Conservation (phyloP, 1,140 invertebrate genomes). For the Gonatopus flavifemur region DNA sequence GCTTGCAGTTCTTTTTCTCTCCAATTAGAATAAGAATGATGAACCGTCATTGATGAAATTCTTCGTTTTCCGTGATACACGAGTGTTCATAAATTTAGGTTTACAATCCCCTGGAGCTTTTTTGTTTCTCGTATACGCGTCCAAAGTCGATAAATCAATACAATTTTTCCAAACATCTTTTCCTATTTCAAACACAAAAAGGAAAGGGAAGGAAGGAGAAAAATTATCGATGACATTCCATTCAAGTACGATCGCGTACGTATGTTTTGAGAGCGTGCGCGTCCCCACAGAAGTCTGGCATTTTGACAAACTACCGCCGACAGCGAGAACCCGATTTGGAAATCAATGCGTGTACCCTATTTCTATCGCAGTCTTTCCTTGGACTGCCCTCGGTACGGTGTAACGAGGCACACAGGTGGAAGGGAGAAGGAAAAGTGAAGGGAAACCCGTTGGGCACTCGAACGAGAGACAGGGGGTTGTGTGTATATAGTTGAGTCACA, state of each 20-base stretch:
- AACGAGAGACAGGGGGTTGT: conserved; percentile 25
- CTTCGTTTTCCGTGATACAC: no score
- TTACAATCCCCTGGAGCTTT: no score
- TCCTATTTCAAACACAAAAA: background rate
- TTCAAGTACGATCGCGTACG: conserved; percentile 3
- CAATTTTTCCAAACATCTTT: background rate
- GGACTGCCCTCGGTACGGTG: conserved; percentile 12
- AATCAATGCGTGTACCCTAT: conserved; percentile 20
- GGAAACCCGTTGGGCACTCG: conserved; percentile 15
- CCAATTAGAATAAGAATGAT: no score
- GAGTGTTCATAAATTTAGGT: no score
- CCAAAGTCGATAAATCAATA: no score
- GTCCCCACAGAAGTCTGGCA: conserved; percentile 12
- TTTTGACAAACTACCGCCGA: conserved; percentile 18
- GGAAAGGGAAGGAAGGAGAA: background rate
- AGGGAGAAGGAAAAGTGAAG: conserved; percentile 16
- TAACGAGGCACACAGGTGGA: conserved; percentile 18
- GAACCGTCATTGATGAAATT: no score
- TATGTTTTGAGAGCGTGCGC: conserved; percentile 14
- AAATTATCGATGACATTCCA: background rate
- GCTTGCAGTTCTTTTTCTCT: no score
- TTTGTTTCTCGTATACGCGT: conserved; percentile 27
- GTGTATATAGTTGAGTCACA: no score
- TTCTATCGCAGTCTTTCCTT: conserved; percentile 1
- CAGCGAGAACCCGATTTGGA: conserved; percentile 17